Percentiles rank a stretch among this genome's conserved stretches.
Evolutionary conservation across 2,113 vertebrate species (phyloP).

Genomic region (Aplodontia rufa): DNA sequence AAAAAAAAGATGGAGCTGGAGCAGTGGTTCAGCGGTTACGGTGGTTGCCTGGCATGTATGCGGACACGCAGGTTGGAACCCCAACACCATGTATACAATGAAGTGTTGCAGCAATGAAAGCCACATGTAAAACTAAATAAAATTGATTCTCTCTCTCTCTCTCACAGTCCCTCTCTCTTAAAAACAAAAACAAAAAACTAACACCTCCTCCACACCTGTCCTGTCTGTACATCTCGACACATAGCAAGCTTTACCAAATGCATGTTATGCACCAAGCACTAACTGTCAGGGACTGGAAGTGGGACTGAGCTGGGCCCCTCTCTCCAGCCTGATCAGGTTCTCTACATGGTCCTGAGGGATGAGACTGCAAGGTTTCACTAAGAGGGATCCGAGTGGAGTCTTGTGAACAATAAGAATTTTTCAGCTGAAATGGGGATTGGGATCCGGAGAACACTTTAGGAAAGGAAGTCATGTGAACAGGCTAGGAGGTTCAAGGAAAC

Average conservation of each 20-base stretch:
- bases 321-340: not conserved
- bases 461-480: not conserved
- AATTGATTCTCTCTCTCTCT: too few relatives aligned
- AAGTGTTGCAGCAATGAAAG: too few relatives aligned
- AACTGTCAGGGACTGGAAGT: not conserved
- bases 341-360: not conserved
- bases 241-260: not conserved
- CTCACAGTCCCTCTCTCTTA: too few relatives aligned
- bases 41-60: too few relatives aligned
- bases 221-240: not conserved
- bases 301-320: not conserved
- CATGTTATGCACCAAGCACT: not conserved
- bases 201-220: not conserved
- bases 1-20: too few relatives aligned
- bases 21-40: too few relatives aligned
- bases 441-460: not conserved
- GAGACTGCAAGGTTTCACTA: not conserved
- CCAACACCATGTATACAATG: too few relatives aligned
- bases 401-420: not conserved
- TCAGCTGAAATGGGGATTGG: not conserved
- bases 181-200: too few relatives aligned
- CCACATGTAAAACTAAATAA: too few relatives aligned
- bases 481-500: not conserved
- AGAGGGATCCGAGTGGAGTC: not conserved
- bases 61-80: too few relatives aligned